A percentile compares a stretch with the other conserved stretches of the same genome.
These are phyloP conservation scores for Fragum sueziense DNA, from an alignment of 2,888 invertebrate species.

Conservation along the genomic window DNA sequence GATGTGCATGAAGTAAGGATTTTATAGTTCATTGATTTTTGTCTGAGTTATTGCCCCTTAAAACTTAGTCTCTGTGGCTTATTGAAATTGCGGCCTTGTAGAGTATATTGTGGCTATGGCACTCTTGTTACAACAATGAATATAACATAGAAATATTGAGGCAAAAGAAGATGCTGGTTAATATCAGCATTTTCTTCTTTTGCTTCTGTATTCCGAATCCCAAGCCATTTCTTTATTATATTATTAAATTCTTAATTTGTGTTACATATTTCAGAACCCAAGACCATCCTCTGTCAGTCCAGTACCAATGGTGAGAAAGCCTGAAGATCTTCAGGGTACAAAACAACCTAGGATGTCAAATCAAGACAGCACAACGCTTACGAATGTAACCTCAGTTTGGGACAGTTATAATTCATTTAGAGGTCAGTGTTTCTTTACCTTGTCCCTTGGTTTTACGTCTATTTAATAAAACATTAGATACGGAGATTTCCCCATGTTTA, in stretches of 20 bases:
- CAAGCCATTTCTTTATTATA: not conserved
- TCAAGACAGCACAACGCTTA: conserved; percentile 56
- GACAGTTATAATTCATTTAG: conserved; percentile 57
- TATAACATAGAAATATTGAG: no score
- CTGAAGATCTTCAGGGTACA: not conserved
- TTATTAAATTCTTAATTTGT: no score
- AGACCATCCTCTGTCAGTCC: conserved; percentile 22
- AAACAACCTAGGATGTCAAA: not conserved
- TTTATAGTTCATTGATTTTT: no score
- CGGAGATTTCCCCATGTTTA: no score
- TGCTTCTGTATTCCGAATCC: not conserved
- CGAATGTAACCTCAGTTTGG: conserved; percentile 70
- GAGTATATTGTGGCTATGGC: no score
- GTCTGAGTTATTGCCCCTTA: no score
- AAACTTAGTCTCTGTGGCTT: no score
- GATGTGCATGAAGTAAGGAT: no score
- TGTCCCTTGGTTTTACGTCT: no score
- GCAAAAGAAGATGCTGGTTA: not conserved
- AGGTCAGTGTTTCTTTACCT: not conserved
- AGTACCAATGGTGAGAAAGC: not conserved
- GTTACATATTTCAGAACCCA: conserved; percentile 25
- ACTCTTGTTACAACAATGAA: no score
- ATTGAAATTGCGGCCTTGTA: no score
- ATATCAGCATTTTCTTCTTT: not conserved
- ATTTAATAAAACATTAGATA: no score